A percentile compares a stretch with the other conserved stretches of the same genome.
phyloP scores from a whole-genome alignment of 2,888 invertebrate genomes.

The Gasteruption jaculator region DNA sequence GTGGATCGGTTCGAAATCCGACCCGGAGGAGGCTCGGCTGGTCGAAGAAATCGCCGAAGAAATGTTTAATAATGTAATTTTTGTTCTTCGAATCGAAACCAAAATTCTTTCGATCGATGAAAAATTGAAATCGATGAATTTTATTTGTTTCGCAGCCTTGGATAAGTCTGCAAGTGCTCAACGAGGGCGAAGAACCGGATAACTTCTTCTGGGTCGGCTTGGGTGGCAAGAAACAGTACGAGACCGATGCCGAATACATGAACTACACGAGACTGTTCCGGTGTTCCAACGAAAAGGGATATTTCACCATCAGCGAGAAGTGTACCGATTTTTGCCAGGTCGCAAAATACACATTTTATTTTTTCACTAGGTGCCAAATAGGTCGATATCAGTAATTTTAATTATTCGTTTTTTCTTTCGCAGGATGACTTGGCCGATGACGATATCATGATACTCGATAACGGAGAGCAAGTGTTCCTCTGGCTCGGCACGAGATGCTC shows the following conservation, averaged over 20 bases:
- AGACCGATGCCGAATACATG: conserved; percentile 86
- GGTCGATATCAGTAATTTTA: not conserved
- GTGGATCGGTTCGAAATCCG: conserved; percentile 86
- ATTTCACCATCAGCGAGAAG: conserved; percentile 98
- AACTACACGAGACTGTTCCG: conserved; percentile 90
- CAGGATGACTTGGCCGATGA: conserved; percentile 98
- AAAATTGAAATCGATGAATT: not conserved
- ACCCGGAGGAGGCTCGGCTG: conserved; percentile 79
- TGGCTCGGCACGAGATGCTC: conserved; percentile 97
- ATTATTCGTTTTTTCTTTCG: conserved; percentile 23
- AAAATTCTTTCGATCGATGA: not conserved
- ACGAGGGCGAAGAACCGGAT: conserved; percentile 95
- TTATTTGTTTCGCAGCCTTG: conserved; percentile 45
- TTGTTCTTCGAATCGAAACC: conserved; percentile 1
- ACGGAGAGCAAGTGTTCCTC: conserved; percentile 94
- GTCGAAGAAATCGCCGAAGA: conserved; percentile 90
- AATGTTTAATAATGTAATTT: conserved; percentile 85
- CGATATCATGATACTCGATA: conserved; percentile 99
- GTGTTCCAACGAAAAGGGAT: conserved; percentile 99
- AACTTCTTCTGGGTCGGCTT: conserved; percentile 98
- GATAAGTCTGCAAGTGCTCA: conserved; percentile 68
- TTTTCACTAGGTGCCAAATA: conserved; percentile 3
- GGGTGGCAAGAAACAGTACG: conserved; percentile 86
- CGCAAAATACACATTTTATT: conserved; percentile 23
- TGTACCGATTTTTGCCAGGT: conserved; percentile 97